Percentiles rank a stretch among this genome's conserved stretches.
phyloP scores from a whole-genome alignment of 2,888 invertebrate genomes.

The Geophilus truncorum region DNA sequence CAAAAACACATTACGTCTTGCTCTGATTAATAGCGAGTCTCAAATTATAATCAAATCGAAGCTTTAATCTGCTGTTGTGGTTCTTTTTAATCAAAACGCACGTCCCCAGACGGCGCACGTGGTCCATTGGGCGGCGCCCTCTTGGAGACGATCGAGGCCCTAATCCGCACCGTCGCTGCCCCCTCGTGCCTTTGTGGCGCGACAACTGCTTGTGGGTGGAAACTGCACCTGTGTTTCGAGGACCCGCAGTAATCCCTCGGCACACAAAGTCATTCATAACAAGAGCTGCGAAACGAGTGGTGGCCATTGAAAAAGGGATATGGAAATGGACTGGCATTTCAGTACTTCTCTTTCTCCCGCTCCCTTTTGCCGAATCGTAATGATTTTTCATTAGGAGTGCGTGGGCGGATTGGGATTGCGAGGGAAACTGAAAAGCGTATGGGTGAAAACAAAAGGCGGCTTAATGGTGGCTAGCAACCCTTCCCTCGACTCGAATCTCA shows the following conservation, averaged over 20 bases:
- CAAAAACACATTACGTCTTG: not conserved
- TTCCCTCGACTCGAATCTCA: not conserved
- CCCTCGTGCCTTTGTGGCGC: not conserved
- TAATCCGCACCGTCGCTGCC: not conserved
- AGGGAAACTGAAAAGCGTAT: not conserved
- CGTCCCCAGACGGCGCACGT: not conserved
- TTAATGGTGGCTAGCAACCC: not conserved
- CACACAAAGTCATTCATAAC: not conserved
- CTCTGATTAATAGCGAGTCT: not conserved
- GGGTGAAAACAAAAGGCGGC: not conserved
- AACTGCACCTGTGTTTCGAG: conserved; percentile 2
- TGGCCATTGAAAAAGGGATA: not conserved
- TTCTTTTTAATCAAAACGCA: not conserved
- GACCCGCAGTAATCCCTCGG: not conserved
- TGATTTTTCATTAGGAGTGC: conserved; percentile 10
- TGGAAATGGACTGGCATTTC: not conserved
- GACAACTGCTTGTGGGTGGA: conserved; percentile 4
- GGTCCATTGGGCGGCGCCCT: not conserved
- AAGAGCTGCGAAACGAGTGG: not conserved
- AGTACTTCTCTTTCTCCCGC: not conserved
- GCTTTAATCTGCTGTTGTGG: not conserved
- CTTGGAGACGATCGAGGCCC: not conserved
- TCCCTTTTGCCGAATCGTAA: not conserved
- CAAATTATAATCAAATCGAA: not conserved
- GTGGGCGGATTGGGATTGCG: not conserved